Base-by-base conservation (phyloP, 2,888 invertebrate genomes). In the Acanthosepion pharaonis region DNA sequence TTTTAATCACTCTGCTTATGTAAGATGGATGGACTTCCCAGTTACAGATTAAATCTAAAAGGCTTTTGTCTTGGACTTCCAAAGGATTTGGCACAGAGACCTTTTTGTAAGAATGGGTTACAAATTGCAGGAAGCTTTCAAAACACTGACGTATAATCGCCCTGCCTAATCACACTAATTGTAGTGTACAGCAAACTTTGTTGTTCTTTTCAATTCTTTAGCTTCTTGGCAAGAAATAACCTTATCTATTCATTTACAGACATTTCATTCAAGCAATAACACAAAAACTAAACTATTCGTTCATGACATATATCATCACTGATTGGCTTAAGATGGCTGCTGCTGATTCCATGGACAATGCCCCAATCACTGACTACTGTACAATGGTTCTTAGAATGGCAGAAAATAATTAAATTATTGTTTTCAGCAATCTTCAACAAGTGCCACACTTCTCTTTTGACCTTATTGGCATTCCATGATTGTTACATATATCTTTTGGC, bases 211-310 rank as follows among this genome's bases (percentile, higher is more conserved):
- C 78, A 78, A 78, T 78, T 78, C 33, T 33, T 3, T 78, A 78
- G 15, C 6, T 15, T 78, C 78, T 78, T 78, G 78, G 78, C 78
- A 78, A 78, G 78, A 78, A 78, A 78, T n/a, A 33, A 78, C n/a
- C 78, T 78, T 78, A 78, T 78, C 78, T 78, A 78, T 78, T 78
- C 78, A 78, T 78, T 78, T 78, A 78, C 78, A 78, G 78, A 78
- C n/a, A 78, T n/a, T 78, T 33, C 78, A 78, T 78, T 78, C 78
- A 78, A 78, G n/a, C 78, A 78, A 78, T 15, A 78, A 78, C 78
- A 78, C 78, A 78, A 78, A n/a, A 78, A 78, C 11, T 33, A 78
- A 78, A 33, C 78, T 33, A 78, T 78, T 78, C 78, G 15, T 78
- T 78, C 78, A 33, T 78, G 78, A 78, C 33, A 78, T 78, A 78